Conservation (phyloP, 1,140 invertebrate genomes). For the Drosophila grimshawi region DNA sequence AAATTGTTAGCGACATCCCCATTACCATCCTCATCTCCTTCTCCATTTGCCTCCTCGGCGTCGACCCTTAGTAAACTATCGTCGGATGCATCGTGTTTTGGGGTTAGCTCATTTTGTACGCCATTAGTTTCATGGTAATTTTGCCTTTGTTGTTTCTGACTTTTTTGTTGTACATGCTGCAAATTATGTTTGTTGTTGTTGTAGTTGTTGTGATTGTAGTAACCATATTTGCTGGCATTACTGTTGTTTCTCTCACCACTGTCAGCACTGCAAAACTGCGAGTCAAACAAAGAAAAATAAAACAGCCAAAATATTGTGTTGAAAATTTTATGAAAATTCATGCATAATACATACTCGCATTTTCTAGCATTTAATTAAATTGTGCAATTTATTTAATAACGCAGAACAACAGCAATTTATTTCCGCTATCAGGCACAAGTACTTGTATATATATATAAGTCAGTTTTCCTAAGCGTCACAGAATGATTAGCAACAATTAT, state of each 20-base stretch:
- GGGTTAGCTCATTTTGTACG: constrained; percentile 51
- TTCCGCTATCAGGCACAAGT: constrained; percentile 1
- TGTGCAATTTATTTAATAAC: constrained; percentile 35
- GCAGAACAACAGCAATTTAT: neutral
- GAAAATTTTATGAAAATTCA: constrained; percentile 44
- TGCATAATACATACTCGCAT: constrained; percentile 36
- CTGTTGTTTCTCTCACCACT: constrained; percentile 29
- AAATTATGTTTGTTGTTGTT: constrained; percentile 40
- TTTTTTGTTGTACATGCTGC: constrained; percentile 18
- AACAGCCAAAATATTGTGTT: constrained; percentile 5
- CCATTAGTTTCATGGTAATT: constrained; percentile 52
- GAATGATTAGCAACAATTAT: neutral
- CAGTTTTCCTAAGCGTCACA: neutral
- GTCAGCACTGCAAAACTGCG: constrained; percentile 55
- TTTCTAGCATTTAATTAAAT: constrained; percentile 49
- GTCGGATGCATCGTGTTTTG: constrained; percentile 9
- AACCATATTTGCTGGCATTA: constrained; percentile 56
- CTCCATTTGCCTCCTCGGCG: constrained; percentile 2
- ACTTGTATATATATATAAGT: constrained; percentile 5
- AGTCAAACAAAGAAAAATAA: neutral
- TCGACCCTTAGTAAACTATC: neutral
- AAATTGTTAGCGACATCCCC: constrained; percentile 22
- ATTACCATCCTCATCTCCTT: constrained; percentile 18
- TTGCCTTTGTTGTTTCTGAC: constrained; percentile 25
- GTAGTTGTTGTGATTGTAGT: constrained; percentile 52